These are phyloP conservation scores for Otolemur crassicaudatus DNA, from an alignment of 2,797 vertebrate genomes.

Conservation along the genomic window DNA sequence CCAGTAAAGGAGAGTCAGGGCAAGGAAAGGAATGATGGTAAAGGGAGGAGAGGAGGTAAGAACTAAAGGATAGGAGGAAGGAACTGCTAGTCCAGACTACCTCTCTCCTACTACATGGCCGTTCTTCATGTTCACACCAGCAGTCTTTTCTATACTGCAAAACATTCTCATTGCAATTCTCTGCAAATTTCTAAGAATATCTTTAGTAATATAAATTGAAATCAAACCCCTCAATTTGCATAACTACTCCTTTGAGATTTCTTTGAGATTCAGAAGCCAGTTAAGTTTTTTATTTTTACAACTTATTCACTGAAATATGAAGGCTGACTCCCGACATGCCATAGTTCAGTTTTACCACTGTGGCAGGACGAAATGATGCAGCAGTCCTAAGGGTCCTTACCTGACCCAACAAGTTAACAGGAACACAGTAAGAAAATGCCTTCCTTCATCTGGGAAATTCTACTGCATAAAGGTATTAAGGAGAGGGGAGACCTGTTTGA, in stretches of 20 bases:
- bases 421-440: not conserved
- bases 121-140: not conserved
- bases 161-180: not conserved
- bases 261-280: not conserved
- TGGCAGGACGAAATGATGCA: not conserved
- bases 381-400: not conserved
- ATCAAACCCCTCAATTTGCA: not conserved
- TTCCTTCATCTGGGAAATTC: slow-evolving; percentile 31
- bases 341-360: not conserved
- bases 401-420: not conserved
- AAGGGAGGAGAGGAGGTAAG: no score
- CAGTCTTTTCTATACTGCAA: not conserved
- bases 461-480: not conserved
- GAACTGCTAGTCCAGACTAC: no score
- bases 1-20: not conserved
- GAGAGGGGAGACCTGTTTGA: not conserved
- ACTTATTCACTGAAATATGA: slow-evolving; percentile 24
- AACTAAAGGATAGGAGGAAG: no score
- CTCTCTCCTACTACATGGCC: not conserved
- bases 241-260: not conserved
- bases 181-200: not conserved
- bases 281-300: not conserved
- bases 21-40: not conserved
- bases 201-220: slow-evolving; percentile 35
- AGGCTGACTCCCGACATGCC: not conserved